Evolutionary conservation across 1,140 invertebrate species (phyloP), one percentile per base, ranked within the genome.

Genomic region (Sarcophaga peregrina): DNA sequence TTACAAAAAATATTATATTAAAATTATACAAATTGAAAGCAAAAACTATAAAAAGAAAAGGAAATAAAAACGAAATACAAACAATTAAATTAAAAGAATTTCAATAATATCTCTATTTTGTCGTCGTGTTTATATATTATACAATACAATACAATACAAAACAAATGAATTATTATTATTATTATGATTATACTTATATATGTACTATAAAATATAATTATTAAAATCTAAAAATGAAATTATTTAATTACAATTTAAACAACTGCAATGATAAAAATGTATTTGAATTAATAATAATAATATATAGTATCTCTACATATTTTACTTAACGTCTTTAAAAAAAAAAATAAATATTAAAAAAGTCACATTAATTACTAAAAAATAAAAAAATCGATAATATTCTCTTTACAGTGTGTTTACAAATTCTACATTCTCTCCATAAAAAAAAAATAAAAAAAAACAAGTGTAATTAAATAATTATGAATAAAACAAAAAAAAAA

Each of bases 111-210:
- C 15, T 78, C 47, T 78, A 78, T 78, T 78, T 78, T 78, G 75
- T 78, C 75, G 75, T 78, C 75, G 75, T 78, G 52, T 78, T 52
- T 78, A 78, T 76, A 17, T 78, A 45, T 13, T 74, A 74, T 78
- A 78, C 20, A 17, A 47, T n/a, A 58, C 13, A n/a, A 58, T 58
- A n/a, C n/a, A 7, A n/a, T 68, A 68, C 8, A 9, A 68, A 25
- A 25, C 17, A 25, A 25, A 68, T 68, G 25, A 78, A 78, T 52
- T 52, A 68, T 25, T 25, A 48, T 48, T 15, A 76, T 17, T 11
- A 48, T n/a, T 52, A 78, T 5, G 20, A 10, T 50, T 78, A 78
- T n/a, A n/a, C n/a, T n/a, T n/a, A n/a, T n/a, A n/a, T 78, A 78
- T 20, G 37, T 7, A 72, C 17, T 9, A 47, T 15, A 47, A 45